A percentile compares a stretch with the other conserved stretches of the same genome.
Conservation (phyloP, 2,888 invertebrate species). For the Standfussiana lucernea region DNA sequence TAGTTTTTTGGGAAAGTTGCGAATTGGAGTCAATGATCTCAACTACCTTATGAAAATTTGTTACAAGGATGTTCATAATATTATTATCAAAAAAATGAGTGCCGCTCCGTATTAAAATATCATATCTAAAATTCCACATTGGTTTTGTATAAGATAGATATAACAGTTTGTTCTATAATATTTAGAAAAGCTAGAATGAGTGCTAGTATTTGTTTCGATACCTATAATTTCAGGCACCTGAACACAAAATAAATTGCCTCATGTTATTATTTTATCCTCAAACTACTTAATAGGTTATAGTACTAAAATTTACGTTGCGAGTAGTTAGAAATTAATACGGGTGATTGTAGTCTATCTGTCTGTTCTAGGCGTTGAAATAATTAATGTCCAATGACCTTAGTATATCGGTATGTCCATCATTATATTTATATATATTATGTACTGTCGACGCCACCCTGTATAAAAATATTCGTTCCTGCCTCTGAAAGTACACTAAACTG, state of each 20-base stretch:
- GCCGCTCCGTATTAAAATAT: no score
- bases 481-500: no score
- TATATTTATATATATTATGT: no score
- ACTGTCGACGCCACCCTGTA: no score
- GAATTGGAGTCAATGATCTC: not conserved
- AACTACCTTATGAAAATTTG: no score
- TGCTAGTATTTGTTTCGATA: not conserved
- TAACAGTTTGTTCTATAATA: not conserved
- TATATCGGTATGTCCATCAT: not conserved
- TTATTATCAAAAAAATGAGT: no score
- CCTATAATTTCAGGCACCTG: conserved; percentile 5
- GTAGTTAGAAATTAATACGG: not conserved
- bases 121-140: no score
- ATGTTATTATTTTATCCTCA: conserved; percentile 37
- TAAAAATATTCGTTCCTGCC: no score
- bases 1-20: not conserved
- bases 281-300: not conserved
- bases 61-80: no score
- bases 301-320: not conserved
- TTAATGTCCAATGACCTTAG: not conserved
- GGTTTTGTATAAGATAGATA: not conserved
- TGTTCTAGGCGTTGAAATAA: not conserved
- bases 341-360: not conserved
- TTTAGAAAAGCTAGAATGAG: not conserved
- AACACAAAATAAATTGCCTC: not conserved